Evolutionary conservation across 2,797 vertebrate species (phyloP).

Genomic region (Gambelia wislizenii): DNA sequence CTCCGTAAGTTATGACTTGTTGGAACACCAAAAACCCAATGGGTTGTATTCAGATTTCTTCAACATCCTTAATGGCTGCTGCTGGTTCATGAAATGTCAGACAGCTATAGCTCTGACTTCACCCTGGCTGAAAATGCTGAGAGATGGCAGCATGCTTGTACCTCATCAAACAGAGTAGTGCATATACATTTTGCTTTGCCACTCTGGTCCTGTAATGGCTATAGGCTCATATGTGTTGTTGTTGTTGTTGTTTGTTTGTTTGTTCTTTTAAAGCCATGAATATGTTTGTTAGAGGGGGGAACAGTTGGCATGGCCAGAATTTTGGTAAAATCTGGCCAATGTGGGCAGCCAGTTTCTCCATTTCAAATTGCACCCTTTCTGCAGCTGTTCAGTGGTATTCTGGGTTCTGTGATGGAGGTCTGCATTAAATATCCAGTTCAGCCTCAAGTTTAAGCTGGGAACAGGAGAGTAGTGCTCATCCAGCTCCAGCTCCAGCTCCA

Average conservation of each 20-base stretch:
- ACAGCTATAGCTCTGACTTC: neutral
- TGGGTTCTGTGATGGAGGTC: neutral
- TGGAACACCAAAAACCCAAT: too few species aligned
- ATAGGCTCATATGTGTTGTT: too few species aligned
- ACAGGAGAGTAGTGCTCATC: neutral
- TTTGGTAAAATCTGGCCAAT: neutral
- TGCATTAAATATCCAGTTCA: neutral
- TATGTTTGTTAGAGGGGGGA: neutral
- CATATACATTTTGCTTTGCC: neutral
- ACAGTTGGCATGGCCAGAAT: neutral
- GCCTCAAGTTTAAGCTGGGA: neutral
- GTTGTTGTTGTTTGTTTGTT: too few species aligned
- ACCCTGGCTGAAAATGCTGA: neutral
- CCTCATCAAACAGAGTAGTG: neutral
- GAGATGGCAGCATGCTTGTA: neutral
- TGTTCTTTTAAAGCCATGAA: neutral
- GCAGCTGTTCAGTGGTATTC: neutral
- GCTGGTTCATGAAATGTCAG: neutral
- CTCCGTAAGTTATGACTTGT: too few species aligned
- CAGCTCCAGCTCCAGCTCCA: neutral
- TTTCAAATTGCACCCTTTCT: neutral
- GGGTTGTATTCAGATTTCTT: too few species aligned
- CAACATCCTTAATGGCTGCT: neutral
- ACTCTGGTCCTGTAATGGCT: neutral
- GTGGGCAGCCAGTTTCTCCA: neutral